Percentiles rank a stretch among this genome's conserved stretches.
Evolutionary conservation across 2,888 invertebrate genomes (phyloP).

Genomic region (Andrena fulva): DNA sequence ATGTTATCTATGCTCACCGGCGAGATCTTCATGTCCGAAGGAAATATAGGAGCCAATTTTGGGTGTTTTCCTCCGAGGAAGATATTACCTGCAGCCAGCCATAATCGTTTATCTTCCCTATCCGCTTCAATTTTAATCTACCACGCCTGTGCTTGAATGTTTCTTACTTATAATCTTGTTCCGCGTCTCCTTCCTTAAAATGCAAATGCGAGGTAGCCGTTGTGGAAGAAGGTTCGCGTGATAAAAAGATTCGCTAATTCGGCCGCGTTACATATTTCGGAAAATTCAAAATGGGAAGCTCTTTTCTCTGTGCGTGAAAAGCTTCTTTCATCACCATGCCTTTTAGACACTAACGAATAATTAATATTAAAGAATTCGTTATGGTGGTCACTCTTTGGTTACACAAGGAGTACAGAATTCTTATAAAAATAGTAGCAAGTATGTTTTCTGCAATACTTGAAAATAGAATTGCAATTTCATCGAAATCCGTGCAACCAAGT

Average conservation of each 20-base stretch:
- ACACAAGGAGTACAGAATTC: too few species aligned
- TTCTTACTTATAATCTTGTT: slow-evolving; percentile 60
- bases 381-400: too few species aligned
- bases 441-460: too few species aligned
- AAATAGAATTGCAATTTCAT: too few species aligned
- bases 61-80: slow-evolving; percentile 15
- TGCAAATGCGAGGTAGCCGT: slow-evolving; percentile 54
- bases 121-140: slow-evolving; percentile 56
- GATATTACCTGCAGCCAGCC: slow-evolving; percentile 24
- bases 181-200: slow-evolving; percentile 58
- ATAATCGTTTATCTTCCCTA: slow-evolving; percentile 35
- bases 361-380: too few species aligned
- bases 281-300: slow-evolving; percentile 4
- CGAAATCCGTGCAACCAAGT: too few species aligned
- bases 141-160: slow-evolving; percentile 41
- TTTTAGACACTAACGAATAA: not conserved
- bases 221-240: slow-evolving; percentile 36
- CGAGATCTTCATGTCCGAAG: not conserved
- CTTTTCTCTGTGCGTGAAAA: not conserved
- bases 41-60: slow-evolving; percentile 39
- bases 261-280: slow-evolving; percentile 37
- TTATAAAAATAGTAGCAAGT: too few species aligned
- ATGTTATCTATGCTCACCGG: slow-evolving; percentile 18
- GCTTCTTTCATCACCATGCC: not conserved
- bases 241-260: slow-evolving; percentile 48